Base-by-base conservation (phyloP, 2,113 vertebrate genomes). In the Corythaixoides concolor region DNA sequence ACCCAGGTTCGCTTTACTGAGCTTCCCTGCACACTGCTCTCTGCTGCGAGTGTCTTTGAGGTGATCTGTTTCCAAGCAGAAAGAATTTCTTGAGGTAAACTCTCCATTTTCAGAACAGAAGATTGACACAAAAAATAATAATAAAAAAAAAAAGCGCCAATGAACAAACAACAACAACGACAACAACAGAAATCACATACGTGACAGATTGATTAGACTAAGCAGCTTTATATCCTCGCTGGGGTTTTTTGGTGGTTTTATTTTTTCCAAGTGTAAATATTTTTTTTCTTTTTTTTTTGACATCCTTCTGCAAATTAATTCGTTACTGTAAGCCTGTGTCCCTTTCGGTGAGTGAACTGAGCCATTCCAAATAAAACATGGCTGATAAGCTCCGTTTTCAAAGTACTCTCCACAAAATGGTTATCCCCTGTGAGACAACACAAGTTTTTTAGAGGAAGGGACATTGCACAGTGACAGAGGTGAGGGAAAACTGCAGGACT, bases 11-110 rank as follows among this genome's bases (percentile, higher is more conserved):
- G 3, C 69, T 92, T 90, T 60, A 32, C 68, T 76, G 64, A 95
- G 84, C 87, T 93, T 94, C 89, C 87, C 91, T 81, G 55, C 43
- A 70, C 73, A 35, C 83, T 74, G 85, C 68, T 94, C 79, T 85
- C 74, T 70, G 86, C 80, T 90, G 52, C 0, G 1, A 95, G 73
- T 26, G 1, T 41, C 91, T 93, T 86, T 88, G 91, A 94, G 95
- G 96, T 91, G 93, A 95, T 93, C 84, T 88, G 90, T 96, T 98
- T 97, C 97, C 97, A 96, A 97, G 96, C 86, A 97, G 97, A 98
- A 97, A 97, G 85, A 97, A 96, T 94, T 82, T 91, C 67, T 97
- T 98, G 98, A 98, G 98, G 98, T 98, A 98, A 98, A 97, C 90
- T 95, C 97, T 97, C 96, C 66, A 94, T 96, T 97, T 93, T 94